These are phyloP conservation scores for Dicycla oo DNA, from an alignment of 2,888 invertebrate species.

Conservation along the genomic window DNA sequence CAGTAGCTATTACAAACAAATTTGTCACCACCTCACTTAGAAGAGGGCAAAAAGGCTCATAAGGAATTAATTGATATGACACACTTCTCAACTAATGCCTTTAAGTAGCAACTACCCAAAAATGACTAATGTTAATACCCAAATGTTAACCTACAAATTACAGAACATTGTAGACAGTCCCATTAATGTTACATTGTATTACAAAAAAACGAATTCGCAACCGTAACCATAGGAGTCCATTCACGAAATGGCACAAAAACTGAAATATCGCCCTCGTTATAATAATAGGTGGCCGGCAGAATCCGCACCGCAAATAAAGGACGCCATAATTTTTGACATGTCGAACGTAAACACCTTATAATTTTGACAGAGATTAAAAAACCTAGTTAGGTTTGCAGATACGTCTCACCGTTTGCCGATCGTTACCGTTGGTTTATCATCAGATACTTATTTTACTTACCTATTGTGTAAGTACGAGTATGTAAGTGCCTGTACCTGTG, in stretches of 20 bases:
- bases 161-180: constrained; percentile 70
- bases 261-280: constrained; percentile 75
- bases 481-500: neutral
- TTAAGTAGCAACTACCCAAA: constrained; percentile 53
- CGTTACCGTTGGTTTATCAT: neutral
- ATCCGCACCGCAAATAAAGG: constrained; percentile 79
- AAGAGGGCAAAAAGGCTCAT: neutral
- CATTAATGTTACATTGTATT: constrained; percentile 67
- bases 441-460: neutral
- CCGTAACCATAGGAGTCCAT: constrained; percentile 78
- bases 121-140: constrained; percentile 57
- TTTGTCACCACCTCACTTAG: neutral
- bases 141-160: constrained; percentile 69
- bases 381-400: constrained; percentile 21
- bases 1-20: neutral
- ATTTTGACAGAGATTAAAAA: constrained; percentile 74
- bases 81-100: constrained; percentile 35
- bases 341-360: constrained; percentile 84
- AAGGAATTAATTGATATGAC: constrained; percentile 40
- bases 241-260: constrained; percentile 84
- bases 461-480: no score
- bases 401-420: neutral
- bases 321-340: constrained; percentile 84
- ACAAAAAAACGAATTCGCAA: constrained; percentile 78
- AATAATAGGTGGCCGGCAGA: constrained; percentile 80